phyloP scores from a whole-genome alignment of 2,113 vertebrate genomes.

The Dasyornis broadbenti region DNA sequence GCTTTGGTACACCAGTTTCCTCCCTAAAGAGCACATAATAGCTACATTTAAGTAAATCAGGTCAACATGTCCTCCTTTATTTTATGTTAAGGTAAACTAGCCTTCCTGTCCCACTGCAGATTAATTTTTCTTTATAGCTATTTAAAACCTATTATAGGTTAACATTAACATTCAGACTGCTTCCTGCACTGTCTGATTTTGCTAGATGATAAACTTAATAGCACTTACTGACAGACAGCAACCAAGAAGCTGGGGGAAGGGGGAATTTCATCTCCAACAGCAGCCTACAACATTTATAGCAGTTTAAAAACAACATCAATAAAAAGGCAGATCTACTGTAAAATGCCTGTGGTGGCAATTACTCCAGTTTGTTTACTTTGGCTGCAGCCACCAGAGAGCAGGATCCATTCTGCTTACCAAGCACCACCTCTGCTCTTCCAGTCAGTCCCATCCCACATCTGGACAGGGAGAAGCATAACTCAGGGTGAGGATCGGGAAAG shows the following conservation, averaged over 20 bases:
- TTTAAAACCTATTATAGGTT: slow-evolving; percentile 52
- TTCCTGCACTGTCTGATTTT: slow-evolving; percentile 49
- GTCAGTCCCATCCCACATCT: neutral
- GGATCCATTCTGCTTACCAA: neutral
- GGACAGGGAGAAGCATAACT: neutral
- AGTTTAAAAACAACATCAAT: slow-evolving; percentile 31
- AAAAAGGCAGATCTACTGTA: neutral
- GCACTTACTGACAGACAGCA: slow-evolving; percentile 31
- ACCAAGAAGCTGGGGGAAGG: neutral
- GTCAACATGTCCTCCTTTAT: slow-evolving; percentile 34
- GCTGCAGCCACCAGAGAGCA: neutral
- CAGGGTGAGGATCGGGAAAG: neutral
- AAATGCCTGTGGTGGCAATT: neutral
- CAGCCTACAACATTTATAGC: neutral
- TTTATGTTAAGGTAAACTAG: slow-evolving; percentile 59
- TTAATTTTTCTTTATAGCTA: slow-evolving; percentile 29
- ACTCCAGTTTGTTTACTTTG: slow-evolving; percentile 19
- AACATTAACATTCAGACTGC: slow-evolving; percentile 32
- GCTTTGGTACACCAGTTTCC: slow-evolving; percentile 31
- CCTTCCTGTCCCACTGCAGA: slow-evolving; percentile 36
- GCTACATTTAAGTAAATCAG: slow-evolving; percentile 51
- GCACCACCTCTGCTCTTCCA: neutral
- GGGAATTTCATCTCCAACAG: neutral
- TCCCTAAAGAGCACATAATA: slow-evolving; percentile 49
- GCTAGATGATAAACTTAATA: slow-evolving; percentile 53